Evolutionary conservation across 2,113 vertebrate genomes (phyloP).

Genomic region (Leiothrix lutea): DNA sequence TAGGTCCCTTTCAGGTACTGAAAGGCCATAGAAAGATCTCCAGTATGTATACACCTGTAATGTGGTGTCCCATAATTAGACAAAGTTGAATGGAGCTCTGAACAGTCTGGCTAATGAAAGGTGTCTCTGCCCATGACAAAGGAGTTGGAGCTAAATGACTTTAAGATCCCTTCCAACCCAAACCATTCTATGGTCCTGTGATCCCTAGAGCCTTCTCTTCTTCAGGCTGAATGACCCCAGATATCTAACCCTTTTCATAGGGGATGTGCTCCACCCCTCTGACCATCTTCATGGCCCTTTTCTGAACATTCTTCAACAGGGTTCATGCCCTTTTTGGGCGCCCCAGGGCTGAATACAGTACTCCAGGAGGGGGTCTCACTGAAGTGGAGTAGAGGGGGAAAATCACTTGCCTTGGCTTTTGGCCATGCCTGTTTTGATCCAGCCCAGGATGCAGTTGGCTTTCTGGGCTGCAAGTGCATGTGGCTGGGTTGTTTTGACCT

Average conservation of each 20-base stretch:
- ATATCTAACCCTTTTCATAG: neutral
- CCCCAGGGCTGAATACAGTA: neutral
- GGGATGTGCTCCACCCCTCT: neutral
- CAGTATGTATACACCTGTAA: neutral
- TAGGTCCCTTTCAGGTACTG: neutral
- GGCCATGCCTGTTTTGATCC: neutral
- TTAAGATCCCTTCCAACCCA: neutral
- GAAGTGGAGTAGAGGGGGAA: too few relatives aligned
- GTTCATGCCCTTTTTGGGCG: neutral
- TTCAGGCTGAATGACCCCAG: neutral
- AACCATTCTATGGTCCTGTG: neutral
- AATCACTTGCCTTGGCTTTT: neutral
- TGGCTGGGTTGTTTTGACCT: fast-evolving
- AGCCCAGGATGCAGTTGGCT: neutral
- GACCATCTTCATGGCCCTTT: neutral
- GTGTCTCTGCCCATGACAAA: neutral
- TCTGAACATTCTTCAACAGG: neutral
- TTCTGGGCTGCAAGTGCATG: neutral
- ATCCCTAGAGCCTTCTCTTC: neutral
- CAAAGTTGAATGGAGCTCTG: neutral
- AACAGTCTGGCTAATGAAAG: neutral
- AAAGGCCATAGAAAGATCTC: neutral
- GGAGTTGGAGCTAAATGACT: neutral
- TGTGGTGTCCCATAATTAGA: neutral
- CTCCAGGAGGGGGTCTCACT: neutral